Evolutionary conservation across 2,797 vertebrate genomes (phyloP).

Genomic region (Hylomyscus alleni): DNA sequence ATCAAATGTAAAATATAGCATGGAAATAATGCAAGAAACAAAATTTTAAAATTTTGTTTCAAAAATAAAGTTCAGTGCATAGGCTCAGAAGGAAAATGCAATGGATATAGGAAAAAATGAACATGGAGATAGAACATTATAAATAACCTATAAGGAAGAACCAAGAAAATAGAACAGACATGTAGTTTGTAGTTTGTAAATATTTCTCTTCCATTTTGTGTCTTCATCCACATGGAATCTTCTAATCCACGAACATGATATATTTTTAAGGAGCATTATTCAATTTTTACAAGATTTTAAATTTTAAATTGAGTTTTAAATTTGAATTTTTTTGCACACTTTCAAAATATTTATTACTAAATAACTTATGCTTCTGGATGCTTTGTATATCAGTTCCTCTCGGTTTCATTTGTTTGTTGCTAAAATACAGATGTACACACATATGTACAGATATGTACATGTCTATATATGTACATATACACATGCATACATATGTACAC

Average conservation of each 20-base stretch:
- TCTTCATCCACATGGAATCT: not conserved
- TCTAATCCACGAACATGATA: not conserved
- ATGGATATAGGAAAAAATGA: not conserved
- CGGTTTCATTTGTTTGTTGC: not conserved
- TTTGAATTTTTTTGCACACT: not conserved
- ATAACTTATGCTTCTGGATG: not conserved
- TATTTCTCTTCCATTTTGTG: not conserved
- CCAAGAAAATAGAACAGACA: not conserved
- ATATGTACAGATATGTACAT: not conserved
- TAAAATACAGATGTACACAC: not conserved
- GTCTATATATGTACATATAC: fast-evolving
- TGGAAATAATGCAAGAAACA: not conserved
- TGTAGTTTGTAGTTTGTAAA: not conserved
- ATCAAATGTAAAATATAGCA: not conserved
- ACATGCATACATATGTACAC: not conserved
- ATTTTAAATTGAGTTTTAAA: not conserved
- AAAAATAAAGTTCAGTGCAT: no score
- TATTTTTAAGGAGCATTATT: not conserved
- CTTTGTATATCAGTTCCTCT: not conserved
- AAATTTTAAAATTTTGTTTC: not conserved
- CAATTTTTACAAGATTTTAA: not conserved
- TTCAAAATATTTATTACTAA: not conserved
- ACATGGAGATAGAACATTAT: not conserved
- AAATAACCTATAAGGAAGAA: not conserved
- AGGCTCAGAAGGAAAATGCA: not conserved